Base-by-base conservation (phyloP, 2,888 invertebrate genomes). In the Hydroisotoma schaefferi region DNA sequence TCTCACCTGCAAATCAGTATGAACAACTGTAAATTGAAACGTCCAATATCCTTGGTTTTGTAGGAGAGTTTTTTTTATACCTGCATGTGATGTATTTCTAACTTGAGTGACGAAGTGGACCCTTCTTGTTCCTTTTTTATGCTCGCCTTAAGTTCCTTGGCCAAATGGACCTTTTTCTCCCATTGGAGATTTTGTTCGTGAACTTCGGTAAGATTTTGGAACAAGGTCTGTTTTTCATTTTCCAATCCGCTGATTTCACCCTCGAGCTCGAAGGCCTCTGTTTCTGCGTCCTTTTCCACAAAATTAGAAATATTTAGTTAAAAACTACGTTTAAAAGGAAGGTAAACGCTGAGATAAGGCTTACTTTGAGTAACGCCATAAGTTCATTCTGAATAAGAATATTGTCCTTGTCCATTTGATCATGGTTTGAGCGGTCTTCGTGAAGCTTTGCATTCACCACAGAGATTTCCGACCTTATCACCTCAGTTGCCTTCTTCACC, bases 151-250 rank as follows among this genome's bases (percentile, higher is more conserved):
- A 87, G 82, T 74, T 90, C 88, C 23, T 83, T 82, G 1, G 87
- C 85, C 73, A 89, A 76, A 70, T 86, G 75, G 25, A 87, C 84
- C 78, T 90, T 89, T 67, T 87, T 85, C 75, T 90, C 88, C 90
- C 91, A 91, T 28, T 87, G 84, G 27, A 90, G 78, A 8, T 85
- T 82, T 75, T 89, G 67, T 43, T 71, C 66, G 59, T 71, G 67
- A 22, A 54, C 57, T 58, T 67, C 80, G 63, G 86, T 82, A 22
- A 87, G 76, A 43, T 85, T 83, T 56, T 85, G 82, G 1, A 84
- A 84, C 0, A 87, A 75, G 33, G 80, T 78, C 26, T 82, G 79
- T 73, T 88, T 88, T 27, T 87, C 85, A 49, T 82, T 82, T 67
- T 84, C 83, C 53, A 87, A 75, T 3, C 83, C 80, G 59, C 82